Evolutionary conservation across 2,888 invertebrate genomes (phyloP).

Genomic region (Xestoiulus laeticollis): DNA sequence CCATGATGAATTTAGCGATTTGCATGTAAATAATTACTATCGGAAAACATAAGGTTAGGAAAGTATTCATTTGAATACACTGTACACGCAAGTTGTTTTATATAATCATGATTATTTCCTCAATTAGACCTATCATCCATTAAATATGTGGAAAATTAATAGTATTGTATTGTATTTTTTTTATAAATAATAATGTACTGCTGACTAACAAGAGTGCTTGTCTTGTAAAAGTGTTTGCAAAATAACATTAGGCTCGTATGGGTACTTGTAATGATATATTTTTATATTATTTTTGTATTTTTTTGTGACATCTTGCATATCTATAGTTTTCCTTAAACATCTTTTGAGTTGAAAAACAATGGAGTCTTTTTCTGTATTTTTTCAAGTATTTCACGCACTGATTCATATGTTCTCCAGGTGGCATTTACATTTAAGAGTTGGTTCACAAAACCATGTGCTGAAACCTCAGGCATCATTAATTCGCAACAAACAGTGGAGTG

Average conservation of each 20-base stretch:
- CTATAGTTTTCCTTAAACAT: neutral
- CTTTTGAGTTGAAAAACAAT: neutral
- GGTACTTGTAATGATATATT: neutral
- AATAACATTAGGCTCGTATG: neutral
- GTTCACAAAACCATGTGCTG: conserved; percentile 17
- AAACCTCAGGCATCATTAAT: neutral
- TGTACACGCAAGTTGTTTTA: neutral
- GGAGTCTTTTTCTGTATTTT: neutral
- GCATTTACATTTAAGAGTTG: neutral
- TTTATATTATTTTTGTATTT: neutral
- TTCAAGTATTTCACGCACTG: neutral
- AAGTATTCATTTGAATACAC: no score
- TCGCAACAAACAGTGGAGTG: neutral
- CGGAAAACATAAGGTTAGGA: no score
- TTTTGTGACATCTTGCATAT: neutral
- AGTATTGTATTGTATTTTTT: neutral
- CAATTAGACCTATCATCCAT: neutral
- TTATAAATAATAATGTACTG: neutral
- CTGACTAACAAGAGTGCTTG: neutral
- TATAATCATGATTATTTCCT: no score
- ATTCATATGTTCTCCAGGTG: neutral
- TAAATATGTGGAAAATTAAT: neutral
- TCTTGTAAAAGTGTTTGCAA: neutral
- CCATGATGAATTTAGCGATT: no score
- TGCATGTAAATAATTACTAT: neutral